Conservation (phyloP, 1,140 invertebrate genomes). For the Drosophila nannoptera region DNA sequence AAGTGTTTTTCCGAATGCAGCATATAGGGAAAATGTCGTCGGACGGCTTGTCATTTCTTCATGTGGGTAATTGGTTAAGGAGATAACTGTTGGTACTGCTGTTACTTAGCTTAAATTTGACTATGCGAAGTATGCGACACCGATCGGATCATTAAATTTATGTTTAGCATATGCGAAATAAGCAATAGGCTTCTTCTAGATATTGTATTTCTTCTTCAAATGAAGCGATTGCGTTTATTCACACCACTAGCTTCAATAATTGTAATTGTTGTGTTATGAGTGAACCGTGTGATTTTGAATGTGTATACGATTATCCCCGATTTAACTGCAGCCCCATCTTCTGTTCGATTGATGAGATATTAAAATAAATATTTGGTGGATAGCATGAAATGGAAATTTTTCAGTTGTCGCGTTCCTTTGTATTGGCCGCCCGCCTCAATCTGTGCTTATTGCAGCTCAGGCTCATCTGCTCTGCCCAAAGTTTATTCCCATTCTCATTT, state of each 20-base stretch:
- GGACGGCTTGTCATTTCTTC: no score
- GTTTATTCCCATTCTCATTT: conserved; percentile 32
- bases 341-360: conserved; percentile 71
- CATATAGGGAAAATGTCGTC: no score
- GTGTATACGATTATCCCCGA: neutral
- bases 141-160: no score
- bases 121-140: no score
- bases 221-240: no score
- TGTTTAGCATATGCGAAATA: no score
- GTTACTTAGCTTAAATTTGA: no score
- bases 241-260: conserved; percentile 73
- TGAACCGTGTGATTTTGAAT: conserved; percentile 8
- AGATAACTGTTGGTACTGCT: no score
- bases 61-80: no score
- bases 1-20: no score
- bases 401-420: conserved; percentile 65
- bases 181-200: no score
- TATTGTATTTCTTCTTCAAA: no score
- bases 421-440: conserved; percentile 31
- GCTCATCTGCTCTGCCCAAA: conserved; percentile 10
- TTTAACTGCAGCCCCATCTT: conserved; percentile 6
- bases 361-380: conserved; percentile 78
- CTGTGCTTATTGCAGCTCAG: neutral
- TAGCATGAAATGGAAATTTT: conserved; percentile 78
- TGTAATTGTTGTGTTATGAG: conserved; percentile 23